Evolutionary conservation across 2,113 vertebrate species (phyloP).

Genomic region (Leucosticte australis): DNA sequence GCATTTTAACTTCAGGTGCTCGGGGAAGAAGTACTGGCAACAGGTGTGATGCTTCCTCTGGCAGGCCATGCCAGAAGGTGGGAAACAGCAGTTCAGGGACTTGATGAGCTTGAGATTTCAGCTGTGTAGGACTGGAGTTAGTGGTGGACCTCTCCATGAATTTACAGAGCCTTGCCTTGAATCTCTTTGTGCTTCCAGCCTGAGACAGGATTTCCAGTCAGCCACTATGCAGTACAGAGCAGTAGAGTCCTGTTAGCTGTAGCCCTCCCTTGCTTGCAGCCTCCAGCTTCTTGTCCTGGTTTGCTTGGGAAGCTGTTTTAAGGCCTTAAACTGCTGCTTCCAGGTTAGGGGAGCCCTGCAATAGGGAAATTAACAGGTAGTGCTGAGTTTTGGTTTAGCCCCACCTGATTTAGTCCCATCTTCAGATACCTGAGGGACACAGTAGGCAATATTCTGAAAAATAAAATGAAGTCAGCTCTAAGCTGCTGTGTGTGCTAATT

Average conservation of each 20-base stretch:
- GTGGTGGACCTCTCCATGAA: neutral
- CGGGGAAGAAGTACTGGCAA: accelerated
- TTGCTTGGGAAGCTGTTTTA: neutral
- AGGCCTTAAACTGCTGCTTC: neutral
- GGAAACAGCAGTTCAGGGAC: neutral
- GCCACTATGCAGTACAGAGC: accelerated
- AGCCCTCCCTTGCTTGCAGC: neutral
- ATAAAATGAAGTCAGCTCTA: neutral
- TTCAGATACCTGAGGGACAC: neutral
- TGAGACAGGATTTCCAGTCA: neutral
- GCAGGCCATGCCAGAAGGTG: neutral
- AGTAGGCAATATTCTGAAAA: neutral
- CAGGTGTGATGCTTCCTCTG: neutral
- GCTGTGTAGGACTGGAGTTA: neutral
- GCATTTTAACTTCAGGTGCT: neutral
- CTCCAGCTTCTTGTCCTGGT: neutral
- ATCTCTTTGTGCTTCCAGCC: neutral
- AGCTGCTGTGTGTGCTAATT: neutral
- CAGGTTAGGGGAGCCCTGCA: neutral
- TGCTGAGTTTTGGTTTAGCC: neutral
- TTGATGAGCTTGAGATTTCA: neutral
- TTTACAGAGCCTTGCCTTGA: neutral
- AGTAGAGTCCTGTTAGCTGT: neutral
- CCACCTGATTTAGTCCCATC: neutral
- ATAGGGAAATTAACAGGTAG: neutral